Conservation (phyloP, 1,140 invertebrate genomes). For the Platyscapa corneri region DNA sequence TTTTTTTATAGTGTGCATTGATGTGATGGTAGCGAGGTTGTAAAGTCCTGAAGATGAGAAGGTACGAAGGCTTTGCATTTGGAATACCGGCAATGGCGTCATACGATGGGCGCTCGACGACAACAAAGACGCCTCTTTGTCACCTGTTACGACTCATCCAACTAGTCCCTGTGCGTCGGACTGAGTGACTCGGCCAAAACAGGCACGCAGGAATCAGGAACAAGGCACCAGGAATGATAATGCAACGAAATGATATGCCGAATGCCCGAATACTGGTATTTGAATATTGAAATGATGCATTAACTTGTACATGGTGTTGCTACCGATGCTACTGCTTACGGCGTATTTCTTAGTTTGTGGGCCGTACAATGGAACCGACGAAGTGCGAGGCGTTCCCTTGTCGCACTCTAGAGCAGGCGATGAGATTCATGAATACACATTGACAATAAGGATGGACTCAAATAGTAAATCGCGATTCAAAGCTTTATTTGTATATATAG, state of each 20-base stretch:
- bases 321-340: neutral
- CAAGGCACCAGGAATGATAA: neutral
- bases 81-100: neutral
- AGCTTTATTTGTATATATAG: neutral
- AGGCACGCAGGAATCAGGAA: neutral
- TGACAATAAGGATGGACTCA: neutral
- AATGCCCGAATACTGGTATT: neutral
- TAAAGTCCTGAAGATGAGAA: neutral
- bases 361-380: neutral
- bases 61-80: neutral
- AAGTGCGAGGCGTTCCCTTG: neutral
- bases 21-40: neutral
- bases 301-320: neutral
- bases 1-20: neutral
- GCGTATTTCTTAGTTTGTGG: neutral
- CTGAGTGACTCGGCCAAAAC: neutral
- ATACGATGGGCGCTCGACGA: neutral
- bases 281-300: neutral
- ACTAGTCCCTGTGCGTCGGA: neutral
- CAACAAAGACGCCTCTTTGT: neutral
- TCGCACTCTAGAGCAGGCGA: neutral
- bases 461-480: neutral
- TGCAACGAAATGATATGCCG: neutral
- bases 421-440: neutral
- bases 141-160: neutral